Evolutionary conservation across 2,797 vertebrate genomes (phyloP), one percentile per base, ranked within the genome.

Genomic region (Telmatherina bonti): DNA sequence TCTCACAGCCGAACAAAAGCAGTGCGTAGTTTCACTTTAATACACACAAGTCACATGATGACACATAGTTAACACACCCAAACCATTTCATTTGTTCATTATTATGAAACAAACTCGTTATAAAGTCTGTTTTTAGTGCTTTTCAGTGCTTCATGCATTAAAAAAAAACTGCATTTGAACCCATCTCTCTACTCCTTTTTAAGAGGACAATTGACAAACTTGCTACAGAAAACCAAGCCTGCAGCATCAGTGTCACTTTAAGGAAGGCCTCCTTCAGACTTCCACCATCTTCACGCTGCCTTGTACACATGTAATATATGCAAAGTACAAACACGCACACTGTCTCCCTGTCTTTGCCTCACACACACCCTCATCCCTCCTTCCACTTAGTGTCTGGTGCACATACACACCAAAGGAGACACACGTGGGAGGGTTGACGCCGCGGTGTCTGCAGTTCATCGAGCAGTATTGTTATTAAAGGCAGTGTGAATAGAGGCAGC

Each of bases 401-500:
- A 77, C 75, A 79, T 66, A 79, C 70, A 75, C 81, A 88, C 55
- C 53, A 62, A 72, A 70, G 65, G 56, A 91, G 72, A 87, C 85
- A 88, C 89, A 86, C 70, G 88, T 91, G 84, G 89, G 89, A 86
- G 87, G 90, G 65, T 83, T 84, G 93, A 92, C 93, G 93, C 93
- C 93, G 30, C n/a, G 35, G 83, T 90, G 93, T 94, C 93, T 94
- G 91, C 88, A 77, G 52, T 62, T 73, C 70, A 69, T 80, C 79
- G 76, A 88, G 88, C 75, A 92, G 91, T 89, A 92, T 94, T 94
- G 91, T 94, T 92, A 92, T 93, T 93, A 94, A 90, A 72, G 81
- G 85, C 67, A 59, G 83, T 82, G 92, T 91, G 90, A 94, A 92
- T 90, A 88, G 90, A 93, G 88, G 89, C 85, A 82, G 80, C 83